A percentile compares a stretch with the other conserved stretches of the same genome.
These are phyloP conservation scores for Onthophagus sagittarius DNA, from an alignment of 2,888 invertebrate species.

Conservation along the genomic window DNA sequence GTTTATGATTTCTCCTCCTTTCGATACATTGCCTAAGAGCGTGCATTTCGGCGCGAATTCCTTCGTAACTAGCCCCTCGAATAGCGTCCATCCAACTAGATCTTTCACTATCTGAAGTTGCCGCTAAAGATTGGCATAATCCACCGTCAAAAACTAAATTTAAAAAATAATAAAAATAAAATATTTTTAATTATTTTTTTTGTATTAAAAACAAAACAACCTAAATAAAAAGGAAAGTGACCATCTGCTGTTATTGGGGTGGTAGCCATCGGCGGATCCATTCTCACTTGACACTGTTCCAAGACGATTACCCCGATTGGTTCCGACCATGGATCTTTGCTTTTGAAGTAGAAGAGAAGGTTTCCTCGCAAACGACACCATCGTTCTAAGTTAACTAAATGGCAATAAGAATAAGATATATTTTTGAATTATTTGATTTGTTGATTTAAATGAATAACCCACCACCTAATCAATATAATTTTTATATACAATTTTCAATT, in stretches of 20 bases:
- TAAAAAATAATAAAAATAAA: background rate
- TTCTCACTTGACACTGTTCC: slow-evolving; percentile 78
- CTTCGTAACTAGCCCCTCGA: slow-evolving; percentile 78
- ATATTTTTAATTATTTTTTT: background rate
- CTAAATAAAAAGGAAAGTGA: slow-evolving; percentile 76
- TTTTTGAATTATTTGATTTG: background rate
- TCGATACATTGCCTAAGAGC: slow-evolving; percentile 58
- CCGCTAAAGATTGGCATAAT: slow-evolving; percentile 74
- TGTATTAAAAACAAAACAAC: slow-evolving; percentile 55
- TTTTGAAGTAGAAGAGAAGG: slow-evolving; percentile 88
- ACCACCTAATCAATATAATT: background rate
- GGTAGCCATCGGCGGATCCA: slow-evolving; percentile 57
- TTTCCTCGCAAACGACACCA: slow-evolving; percentile 93
- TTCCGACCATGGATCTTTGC: slow-evolving; percentile 82
- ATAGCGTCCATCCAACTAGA: slow-evolving; percentile 83
- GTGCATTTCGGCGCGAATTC: slow-evolving; percentile 70
- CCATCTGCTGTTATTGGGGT: slow-evolving; percentile 63
- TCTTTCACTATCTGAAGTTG: slow-evolving; percentile 75
- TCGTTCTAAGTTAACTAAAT: slow-evolving; percentile 70
- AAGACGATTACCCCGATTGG: slow-evolving; percentile 84
- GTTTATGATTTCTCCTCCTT: slow-evolving; percentile 59
- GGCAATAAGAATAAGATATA: slow-evolving; percentile 19
- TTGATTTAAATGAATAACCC: background rate
- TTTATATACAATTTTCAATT: no score
- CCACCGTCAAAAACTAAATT: slow-evolving; percentile 77